Conservation (phyloP, 2,797 vertebrate genomes). For the Labroides dimidiatus region DNA sequence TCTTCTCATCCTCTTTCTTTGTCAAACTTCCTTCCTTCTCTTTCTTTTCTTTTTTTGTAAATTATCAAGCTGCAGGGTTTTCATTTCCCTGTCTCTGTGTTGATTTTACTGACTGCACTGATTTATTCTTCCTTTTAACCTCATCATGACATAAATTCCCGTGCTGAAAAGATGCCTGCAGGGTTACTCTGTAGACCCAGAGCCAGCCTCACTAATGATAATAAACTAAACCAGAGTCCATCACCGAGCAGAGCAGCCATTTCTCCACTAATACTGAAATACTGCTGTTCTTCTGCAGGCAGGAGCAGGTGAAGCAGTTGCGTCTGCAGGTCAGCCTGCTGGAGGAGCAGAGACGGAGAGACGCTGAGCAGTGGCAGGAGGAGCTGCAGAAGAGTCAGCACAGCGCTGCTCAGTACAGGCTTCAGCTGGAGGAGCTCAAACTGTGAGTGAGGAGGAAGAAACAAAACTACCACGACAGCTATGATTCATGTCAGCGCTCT, state of each 20-base stretch:
- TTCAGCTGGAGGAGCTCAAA: slow-evolving; percentile 75
- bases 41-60: not conserved
- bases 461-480: not conserved
- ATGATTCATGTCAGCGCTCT: not conserved
- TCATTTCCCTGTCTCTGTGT: not conserved
- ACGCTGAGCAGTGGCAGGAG: slow-evolving; percentile 65
- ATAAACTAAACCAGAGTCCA: not conserved
- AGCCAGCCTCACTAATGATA: not conserved
- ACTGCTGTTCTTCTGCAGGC: slow-evolving; percentile 51
- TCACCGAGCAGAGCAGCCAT: not conserved
- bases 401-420: slow-evolving; percentile 69
- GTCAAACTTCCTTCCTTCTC: too few relatives aligned
- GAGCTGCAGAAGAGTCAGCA: slow-evolving; percentile 66
- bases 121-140: not conserved
- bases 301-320: slow-evolving; percentile 82
- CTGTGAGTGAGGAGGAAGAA: slow-evolving; percentile 64
- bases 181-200: not conserved
- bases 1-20: too few relatives aligned
- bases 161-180: not conserved
- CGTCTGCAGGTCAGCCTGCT: slow-evolving; percentile 78
- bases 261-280: not conserved
- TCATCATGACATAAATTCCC: not conserved
- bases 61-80: not conserved
- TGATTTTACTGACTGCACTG: not conserved
- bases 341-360: slow-evolving; percentile 68